Evolutionary conservation across 2,888 invertebrate genomes (phyloP), one percentile per base, ranked within the genome.

Genomic region (Abscondita cerata): DNA sequence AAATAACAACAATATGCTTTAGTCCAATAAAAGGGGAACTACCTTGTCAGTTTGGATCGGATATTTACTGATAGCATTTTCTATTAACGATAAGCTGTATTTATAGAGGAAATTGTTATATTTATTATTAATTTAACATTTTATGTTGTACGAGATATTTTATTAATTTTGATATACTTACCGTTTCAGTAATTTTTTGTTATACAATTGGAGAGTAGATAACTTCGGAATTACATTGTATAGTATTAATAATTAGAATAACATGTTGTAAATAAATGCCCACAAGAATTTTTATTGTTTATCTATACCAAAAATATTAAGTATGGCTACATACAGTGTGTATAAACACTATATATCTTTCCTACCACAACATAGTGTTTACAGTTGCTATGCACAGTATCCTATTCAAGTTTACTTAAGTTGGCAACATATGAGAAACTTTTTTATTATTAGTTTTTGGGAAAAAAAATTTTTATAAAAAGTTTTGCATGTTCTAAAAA

Each of bases 241-340:
- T 80, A 81, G 79, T 80, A 80, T 79, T 75, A 75, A 73, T 75
- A 75, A 73, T 66, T 76, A 78, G 76, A 75, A 75, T 77, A 78
- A 68, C 67, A 77, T 77, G 79, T 78, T 81, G 81, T 81, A 81
- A 81, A 80, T 81, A 81, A 78, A 80, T 69, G 71, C 69, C 70
- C 71, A 66, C 65, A 66, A 70, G 56, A 44, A 55, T 38, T 33
- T 46, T n/a, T n/a, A n/a, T n/a, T n/a, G n/a, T n/a, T n/a, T n/a
- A n/a, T n/a, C n/a, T n/a, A n/a, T n/a, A n/a, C n/a, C n/a, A n/a
- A n/a, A n/a, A n/a, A n/a, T n/a, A n/a, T n/a, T n/a, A n/a, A n/a
- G n/a, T n/a, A n/a, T n/a, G n/a, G n/a, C n/a, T n/a, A n/a, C n/a
- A n/a, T n/a, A n/a, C n/a, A n/a, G n/a, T n/a, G n/a, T n/a, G n/a